Conservation (phyloP, 1,140 invertebrate species). For the Phymorhynchus buccinoides region DNA sequence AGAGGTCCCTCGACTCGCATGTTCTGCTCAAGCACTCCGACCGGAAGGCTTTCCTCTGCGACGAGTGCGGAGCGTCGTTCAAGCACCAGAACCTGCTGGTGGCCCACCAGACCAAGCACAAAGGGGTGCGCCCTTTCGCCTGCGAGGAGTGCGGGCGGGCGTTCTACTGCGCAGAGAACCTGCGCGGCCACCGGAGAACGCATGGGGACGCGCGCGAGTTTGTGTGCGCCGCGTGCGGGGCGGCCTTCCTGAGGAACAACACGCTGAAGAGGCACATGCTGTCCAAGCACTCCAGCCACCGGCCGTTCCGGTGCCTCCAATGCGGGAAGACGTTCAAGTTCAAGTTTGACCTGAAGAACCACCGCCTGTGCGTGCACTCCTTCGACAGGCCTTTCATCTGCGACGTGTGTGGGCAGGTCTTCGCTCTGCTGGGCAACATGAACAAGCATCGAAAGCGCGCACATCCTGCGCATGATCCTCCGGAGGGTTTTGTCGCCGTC, state of each 20-base stretch:
- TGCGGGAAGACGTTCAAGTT: slow-evolving; percentile 14
- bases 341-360: slow-evolving; percentile 77
- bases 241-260: slow-evolving; percentile 19
- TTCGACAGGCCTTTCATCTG: slow-evolving; percentile 85
- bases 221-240: slow-evolving; percentile 19
- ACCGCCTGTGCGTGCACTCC: slow-evolving; percentile 83
- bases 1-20: slow-evolving; percentile 19
- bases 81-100: not conserved
- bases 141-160: slow-evolving; percentile 35
- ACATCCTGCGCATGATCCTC: no score
- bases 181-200: slow-evolving; percentile 31
- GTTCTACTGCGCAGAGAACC: not conserved
- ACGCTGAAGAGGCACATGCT: slow-evolving; percentile 28
- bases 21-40: slow-evolving; percentile 21
- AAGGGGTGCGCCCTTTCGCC: slow-evolving; percentile 6
- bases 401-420: slow-evolving; percentile 25
- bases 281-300: not conserved
- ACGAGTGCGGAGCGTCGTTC: slow-evolving; percentile 31
- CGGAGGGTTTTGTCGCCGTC: no score
- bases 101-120: slow-evolving; percentile 32
- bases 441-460: slow-evolving; percentile 19
- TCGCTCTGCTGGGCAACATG: slow-evolving; percentile 1
- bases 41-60: slow-evolving; percentile 31
- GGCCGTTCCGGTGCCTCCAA: not conserved
- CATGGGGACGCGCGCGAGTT: slow-evolving; percentile 5